These are phyloP conservation scores for Mirza zaza DNA, from an alignment of 2,113 vertebrate species.

Conservation along the genomic window DNA sequence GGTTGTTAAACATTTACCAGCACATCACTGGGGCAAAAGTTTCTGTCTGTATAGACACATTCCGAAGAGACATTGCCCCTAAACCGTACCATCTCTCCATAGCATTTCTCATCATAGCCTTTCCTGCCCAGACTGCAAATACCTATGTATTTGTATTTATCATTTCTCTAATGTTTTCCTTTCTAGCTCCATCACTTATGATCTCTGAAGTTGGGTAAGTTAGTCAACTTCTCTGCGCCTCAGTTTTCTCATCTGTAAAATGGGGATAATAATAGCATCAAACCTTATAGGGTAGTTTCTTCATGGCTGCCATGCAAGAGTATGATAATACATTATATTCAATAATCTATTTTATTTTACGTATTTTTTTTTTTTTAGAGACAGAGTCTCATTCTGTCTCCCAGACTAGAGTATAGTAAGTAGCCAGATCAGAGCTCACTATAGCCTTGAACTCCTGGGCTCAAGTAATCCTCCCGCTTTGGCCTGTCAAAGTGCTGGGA, in stretches of 20 bases:
- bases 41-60: background rate
- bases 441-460: too few relatives aligned
- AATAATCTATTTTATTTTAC: background rate
- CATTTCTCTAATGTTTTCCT: background rate
- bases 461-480: too few relatives aligned
- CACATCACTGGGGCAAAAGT: background rate
- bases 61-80: background rate
- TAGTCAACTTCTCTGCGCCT: background rate
- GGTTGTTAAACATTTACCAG: background rate
- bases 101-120: background rate
- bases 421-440: too few relatives aligned
- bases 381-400: too few relatives aligned
- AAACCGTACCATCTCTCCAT: rapidly evolving
- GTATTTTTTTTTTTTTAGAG: too few relatives aligned
- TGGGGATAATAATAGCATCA: background rate
- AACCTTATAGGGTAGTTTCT: background rate
- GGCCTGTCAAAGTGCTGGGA: too few relatives aligned
- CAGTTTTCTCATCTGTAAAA: background rate
- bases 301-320: background rate
- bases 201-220: background rate
- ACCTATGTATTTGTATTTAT: background rate
- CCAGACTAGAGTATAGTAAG: too few relatives aligned
- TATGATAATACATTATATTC: background rate
- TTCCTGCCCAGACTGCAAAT: background rate
- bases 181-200: background rate